A percentile compares a stretch with the other conserved stretches of the same genome.
phyloP scores from a whole-genome alignment of 64 coral and sea anemone species.

The Pachyseris speciosa region DNA sequence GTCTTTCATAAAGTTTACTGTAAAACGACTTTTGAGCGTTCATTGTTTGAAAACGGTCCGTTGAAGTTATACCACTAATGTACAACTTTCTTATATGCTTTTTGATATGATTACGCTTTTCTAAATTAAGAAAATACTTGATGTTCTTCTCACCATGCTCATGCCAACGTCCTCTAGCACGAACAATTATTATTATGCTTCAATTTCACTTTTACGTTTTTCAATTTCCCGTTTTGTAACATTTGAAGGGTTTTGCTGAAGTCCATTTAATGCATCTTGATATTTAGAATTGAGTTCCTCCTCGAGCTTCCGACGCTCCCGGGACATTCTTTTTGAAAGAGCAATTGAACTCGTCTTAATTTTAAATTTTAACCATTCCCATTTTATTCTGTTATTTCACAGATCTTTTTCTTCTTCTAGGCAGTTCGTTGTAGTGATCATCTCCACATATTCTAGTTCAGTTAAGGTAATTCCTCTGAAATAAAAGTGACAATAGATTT shows the following conservation, averaged over 20 bases:
- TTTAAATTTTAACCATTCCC: neutral
- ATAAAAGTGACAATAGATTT: too few species aligned
- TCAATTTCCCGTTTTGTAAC: neutral
- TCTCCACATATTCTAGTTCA: too few species aligned
- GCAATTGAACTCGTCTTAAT: constrained; percentile 1
- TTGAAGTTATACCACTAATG: neutral
- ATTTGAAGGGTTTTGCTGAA: constrained; percentile 21
- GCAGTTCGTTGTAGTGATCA: neutral
- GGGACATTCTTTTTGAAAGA: neutral
- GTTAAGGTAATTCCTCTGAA: too few species aligned
- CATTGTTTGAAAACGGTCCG: neutral
- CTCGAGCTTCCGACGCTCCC: neutral
- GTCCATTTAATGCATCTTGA: neutral
- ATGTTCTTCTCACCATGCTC: neutral
- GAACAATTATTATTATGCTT: neutral
- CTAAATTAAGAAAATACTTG: too few species aligned
- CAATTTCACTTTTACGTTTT: neutral
- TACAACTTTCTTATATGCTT: too few species aligned
- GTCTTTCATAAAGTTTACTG: neutral
- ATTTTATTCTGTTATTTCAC: constrained; percentile 19
- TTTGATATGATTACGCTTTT: too few species aligned
- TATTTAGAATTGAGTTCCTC: constrained; percentile 4
- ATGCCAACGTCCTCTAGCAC: constrained; percentile 1
- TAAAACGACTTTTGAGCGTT: neutral
- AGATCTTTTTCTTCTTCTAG: constrained; percentile 8